phyloP scores from a whole-genome alignment of 2,113 vertebrate genomes.

The Triplophysa dalaica region DNA sequence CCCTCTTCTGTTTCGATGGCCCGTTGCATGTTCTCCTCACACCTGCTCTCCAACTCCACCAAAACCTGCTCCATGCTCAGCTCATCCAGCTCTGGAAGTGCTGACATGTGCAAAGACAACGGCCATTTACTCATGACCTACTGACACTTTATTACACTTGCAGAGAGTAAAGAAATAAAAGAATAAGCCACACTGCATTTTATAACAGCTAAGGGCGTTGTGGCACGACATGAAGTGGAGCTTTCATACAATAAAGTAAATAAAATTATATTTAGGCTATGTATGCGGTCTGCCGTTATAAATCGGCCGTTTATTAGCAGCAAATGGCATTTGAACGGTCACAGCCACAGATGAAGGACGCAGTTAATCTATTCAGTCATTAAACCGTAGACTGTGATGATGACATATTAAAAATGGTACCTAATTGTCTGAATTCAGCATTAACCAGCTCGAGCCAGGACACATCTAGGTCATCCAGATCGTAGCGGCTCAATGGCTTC shows the following conservation, averaged over 20 bases:
- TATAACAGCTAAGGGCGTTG: too few relatives aligned
- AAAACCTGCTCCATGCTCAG: constrained; percentile 89
- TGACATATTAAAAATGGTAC: constrained; percentile 65
- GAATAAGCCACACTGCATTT: too few relatives aligned
- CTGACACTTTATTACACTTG: neutral
- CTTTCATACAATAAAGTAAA: too few relatives aligned
- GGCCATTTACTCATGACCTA: neutral
- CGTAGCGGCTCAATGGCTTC: constrained; percentile 84
- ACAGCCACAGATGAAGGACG: too few relatives aligned
- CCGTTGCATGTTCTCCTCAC: constrained; percentile 89
- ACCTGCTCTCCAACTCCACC: constrained; percentile 88
- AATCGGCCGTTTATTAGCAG: too few relatives aligned
- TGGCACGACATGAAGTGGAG: too few relatives aligned
- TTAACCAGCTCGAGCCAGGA: constrained; percentile 93
- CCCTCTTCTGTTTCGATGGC: constrained; percentile 95
- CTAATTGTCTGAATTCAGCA: constrained; percentile 90
- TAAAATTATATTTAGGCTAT: too few relatives aligned
- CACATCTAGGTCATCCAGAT: constrained; percentile 93
- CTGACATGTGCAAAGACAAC: constrained; percentile 65
- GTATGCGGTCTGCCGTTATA: too few relatives aligned
- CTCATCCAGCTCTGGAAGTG: constrained; percentile 87
- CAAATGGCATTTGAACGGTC: too few relatives aligned
- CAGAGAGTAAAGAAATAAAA: neutral
- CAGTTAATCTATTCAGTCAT: too few relatives aligned
- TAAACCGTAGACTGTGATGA: too few relatives aligned